Conservation (phyloP, 2,113 vertebrate genomes). For the Forbesichthys agassizii region DNA sequence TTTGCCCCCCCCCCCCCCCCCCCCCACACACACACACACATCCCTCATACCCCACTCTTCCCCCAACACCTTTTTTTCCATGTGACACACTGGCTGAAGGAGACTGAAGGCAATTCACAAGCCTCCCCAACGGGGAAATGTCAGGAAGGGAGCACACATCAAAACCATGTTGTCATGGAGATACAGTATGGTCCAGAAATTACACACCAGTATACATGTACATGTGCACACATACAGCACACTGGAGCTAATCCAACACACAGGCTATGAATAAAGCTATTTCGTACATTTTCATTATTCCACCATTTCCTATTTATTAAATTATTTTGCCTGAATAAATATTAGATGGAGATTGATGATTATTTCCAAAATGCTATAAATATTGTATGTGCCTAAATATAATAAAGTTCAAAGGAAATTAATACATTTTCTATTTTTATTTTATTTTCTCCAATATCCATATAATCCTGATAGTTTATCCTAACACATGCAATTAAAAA, state of each 20-base stretch:
- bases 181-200: conserved; percentile 80
- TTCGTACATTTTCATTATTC: conserved; percentile 22
- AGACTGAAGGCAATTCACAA: conserved; percentile 97
- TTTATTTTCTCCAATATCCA: background rate
- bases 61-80: conserved; percentile 80
- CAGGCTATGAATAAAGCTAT: conserved; percentile 7
- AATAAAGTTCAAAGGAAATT: background rate
- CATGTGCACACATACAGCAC: conserved; percentile 44
- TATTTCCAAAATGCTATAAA: conserved; percentile 22
- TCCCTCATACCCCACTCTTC: background rate
- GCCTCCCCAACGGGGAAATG: conserved; percentile 99
- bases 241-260: background rate
- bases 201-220: conserved; percentile 59
- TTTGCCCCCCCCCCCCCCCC: too few species aligned
- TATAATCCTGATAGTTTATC: background rate
- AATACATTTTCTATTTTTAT: background rate
- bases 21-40: conserved; percentile 12
- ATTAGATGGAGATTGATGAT: conserved; percentile 5
- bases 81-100: conserved; percentile 97
- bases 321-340: conserved; percentile 14
- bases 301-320: too few species aligned
- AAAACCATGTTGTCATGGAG: conserved; percentile 90
- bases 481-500: background rate
- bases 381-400: conserved; percentile 1
- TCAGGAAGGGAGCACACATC: conserved; percentile 96